Evolutionary conservation across 2,113 vertebrate genomes (phyloP).

Genomic region (Chaetops frenatus): DNA sequence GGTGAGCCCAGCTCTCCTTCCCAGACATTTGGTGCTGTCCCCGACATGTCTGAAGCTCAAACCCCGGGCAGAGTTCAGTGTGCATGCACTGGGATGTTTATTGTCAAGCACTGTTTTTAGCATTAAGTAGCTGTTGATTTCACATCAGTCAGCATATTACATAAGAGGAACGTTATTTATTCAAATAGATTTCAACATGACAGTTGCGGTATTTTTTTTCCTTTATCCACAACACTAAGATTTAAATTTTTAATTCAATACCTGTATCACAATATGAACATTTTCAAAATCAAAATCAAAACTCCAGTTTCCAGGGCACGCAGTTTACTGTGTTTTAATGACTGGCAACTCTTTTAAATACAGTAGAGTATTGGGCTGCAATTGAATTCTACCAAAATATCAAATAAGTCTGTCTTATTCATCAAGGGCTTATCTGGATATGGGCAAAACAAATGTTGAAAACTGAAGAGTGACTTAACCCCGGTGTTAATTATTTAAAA

Average conservation of each 20-base stretch:
- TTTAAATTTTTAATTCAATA: neutral
- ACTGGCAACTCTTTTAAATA: neutral
- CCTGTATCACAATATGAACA: neutral
- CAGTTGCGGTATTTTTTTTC: neutral
- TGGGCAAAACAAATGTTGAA: neutral
- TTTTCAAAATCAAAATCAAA: neutral
- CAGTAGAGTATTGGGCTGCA: neutral
- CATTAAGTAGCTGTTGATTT: conserved; percentile 40
- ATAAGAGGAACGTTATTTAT: conserved; percentile 55
- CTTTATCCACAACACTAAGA: neutral
- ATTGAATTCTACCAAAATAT: neutral
- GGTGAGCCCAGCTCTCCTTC: conserved; percentile 26
- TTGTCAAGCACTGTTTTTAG: neutral
- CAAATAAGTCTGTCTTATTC: neutral
- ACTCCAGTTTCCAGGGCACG: neutral
- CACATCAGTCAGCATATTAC: conserved; percentile 33
- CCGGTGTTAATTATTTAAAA: neutral
- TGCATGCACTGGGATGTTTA: neutral
- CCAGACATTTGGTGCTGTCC: neutral
- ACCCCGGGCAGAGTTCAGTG: neutral
- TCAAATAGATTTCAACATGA: neutral
- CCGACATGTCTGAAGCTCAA: neutral
- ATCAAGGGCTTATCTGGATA: neutral
- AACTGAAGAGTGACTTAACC: neutral
- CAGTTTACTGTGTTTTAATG: neutral